Percentiles rank a stretch among this genome's conserved stretches.
These are phyloP conservation scores for Rhinella marina DNA, from an alignment of 2,797 vertebrate genomes.

Conservation along the genomic window DNA sequence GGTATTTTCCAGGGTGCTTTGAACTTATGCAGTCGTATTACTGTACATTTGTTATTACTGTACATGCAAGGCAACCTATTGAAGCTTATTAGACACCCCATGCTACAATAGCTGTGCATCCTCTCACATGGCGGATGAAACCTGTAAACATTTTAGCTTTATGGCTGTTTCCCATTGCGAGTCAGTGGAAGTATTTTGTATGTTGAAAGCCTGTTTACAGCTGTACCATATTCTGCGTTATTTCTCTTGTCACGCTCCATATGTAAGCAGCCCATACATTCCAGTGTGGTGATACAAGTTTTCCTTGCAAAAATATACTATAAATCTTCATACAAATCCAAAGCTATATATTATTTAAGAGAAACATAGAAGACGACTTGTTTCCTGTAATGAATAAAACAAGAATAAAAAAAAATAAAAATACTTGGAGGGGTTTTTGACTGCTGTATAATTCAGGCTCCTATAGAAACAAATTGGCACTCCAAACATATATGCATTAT, in stretches of 20 bases:
- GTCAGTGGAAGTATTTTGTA: slow-evolving; percentile 1
- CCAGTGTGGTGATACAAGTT: slow-evolving; percentile 52
- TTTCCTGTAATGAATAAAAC: slow-evolving; percentile 15
- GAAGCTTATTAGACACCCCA: background rate
- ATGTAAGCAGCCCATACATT: slow-evolving; percentile 53
- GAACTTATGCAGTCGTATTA: background rate
- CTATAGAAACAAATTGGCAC: slow-evolving; percentile 48
- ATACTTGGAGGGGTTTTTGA: background rate
- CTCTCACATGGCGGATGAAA: background rate
- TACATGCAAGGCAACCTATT: background rate
- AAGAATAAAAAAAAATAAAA: slow-evolving; percentile 33
- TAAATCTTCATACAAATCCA: slow-evolving; percentile 1
- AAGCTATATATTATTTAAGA: background rate
- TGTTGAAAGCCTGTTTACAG: slow-evolving; percentile 44
- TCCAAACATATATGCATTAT: slow-evolving; percentile 40
- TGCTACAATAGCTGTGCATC: background rate
- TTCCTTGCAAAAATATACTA: slow-evolving; percentile 18
- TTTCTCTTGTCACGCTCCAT: slow-evolving; percentile 47
- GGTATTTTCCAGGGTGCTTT: background rate
- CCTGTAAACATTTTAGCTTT: slow-evolving; percentile 42
- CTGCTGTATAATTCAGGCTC: slow-evolving; percentile 41
- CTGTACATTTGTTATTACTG: background rate
- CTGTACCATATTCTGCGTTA: slow-evolving; percentile 18
- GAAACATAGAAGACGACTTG: background rate
- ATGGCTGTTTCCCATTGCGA: slow-evolving; percentile 8